Evolutionary conservation across 2,797 vertebrate species (phyloP), one percentile per base, ranked within the genome.

Genomic region (Sebastiscus tertius): DNA sequence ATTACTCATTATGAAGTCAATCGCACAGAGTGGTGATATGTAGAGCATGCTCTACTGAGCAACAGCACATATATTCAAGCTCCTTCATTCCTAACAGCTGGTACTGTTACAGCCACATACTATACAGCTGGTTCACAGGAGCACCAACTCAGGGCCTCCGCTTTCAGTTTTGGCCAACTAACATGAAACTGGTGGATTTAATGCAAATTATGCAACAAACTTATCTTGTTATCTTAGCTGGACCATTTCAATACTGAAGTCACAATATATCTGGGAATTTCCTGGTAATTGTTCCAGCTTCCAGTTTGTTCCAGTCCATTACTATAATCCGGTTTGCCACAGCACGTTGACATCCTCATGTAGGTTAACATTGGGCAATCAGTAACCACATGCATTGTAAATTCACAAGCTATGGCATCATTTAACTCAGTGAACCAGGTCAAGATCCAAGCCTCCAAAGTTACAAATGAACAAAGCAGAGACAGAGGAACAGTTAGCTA

Each of bases 11-110:
- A 75, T 42, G 33, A 63, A 33, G 29, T 77, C n/a, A 14, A 42
- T 24, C 13, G 18, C 55, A 36, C 20, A 60, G 20, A 1, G 22
- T 1, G 13, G 61, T 4, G 60, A 77, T 24, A 74, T 81, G 64
- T 55, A 66, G 29, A 75, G 46, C 42, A 69, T 58, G 72, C 65
- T 66, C 49, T 34, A 64, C 69, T 72, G 33, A 64, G 52, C 20
- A 52, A 33, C 11, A 49, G 46, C 22, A 68, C 12, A 33, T n/a
- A 33, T n/a, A 68, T 72, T 39, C 24, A 36, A 29, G 68, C 61
- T 71, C 62, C 78, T 62, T 72, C 18, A 75, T 76, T 77, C 33
- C 27, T 27, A 75, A 42, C 79, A 82, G 81, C 73, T 89, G 83
- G 14, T 64, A 54, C 61, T 60, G n/a, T 65, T 76, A 10, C 6